A percentile compares a stretch with the other conserved stretches of the same genome.
phyloP scores from a whole-genome alignment of 2,888 invertebrate genomes.

The Prionchulus punctatus region DNA sequence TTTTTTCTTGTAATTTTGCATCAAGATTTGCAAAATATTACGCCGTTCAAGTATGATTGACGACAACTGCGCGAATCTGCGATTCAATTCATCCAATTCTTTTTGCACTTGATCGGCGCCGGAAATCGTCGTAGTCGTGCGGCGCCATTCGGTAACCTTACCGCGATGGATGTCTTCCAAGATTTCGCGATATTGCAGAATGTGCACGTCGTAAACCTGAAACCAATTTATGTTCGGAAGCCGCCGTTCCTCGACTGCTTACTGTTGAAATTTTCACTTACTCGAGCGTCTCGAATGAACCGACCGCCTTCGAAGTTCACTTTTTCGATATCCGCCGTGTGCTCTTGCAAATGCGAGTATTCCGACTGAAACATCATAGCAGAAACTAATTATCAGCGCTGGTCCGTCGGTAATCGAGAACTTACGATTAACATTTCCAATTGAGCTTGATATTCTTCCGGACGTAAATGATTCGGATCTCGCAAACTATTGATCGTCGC shows the following conservation, averaged over 20 bases:
- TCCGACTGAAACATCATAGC: constrained; percentile 50
- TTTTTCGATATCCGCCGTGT: constrained; percentile 76
- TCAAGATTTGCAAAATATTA: constrained; percentile 3
- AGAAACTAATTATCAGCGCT: neutral
- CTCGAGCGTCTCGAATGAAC: constrained; percentile 88
- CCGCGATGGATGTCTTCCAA: constrained; percentile 35
- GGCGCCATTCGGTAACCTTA: neutral
- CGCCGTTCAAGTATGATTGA: constrained; percentile 8
- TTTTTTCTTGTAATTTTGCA: constrained; percentile 6
- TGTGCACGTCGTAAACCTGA: constrained; percentile 66
- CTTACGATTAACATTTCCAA: constrained; percentile 9
- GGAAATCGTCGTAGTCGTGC: constrained; percentile 18
- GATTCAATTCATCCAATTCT: constrained; percentile 54
- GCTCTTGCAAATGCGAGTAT: constrained; percentile 72
- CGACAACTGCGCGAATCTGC: constrained; percentile 8
- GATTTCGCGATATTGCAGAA: constrained; percentile 61
- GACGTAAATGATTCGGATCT: neutral
- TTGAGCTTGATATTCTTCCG: constrained; percentile 8
- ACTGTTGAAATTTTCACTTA: constrained; percentile 36
- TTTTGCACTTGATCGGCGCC: constrained; percentile 59
- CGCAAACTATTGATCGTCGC: neutral
- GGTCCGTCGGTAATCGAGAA: neutral
- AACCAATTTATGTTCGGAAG: no score
- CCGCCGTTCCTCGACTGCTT: no score
- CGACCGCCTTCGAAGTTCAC: constrained; percentile 81